Percentiles rank a stretch among this genome's conserved stretches.
These are phyloP conservation scores for Chelonus insularis DNA, from an alignment of 1,140 invertebrate genomes.

Conservation along the genomic window DNA sequence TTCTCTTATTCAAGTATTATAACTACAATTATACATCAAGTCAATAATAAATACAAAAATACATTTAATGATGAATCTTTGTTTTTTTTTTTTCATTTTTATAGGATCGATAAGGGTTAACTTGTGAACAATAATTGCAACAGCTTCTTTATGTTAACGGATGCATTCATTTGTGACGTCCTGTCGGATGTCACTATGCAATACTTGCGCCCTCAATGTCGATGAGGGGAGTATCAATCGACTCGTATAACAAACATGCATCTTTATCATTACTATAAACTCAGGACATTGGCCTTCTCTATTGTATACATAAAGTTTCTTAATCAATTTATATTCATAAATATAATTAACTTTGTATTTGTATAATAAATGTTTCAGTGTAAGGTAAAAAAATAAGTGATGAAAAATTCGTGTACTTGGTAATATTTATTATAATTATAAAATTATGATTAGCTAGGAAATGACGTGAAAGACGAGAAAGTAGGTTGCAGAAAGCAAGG, in stretches of 20 bases:
- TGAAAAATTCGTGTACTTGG: too few species aligned
- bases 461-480: conserved; percentile 41
- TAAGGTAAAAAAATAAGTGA: too few species aligned
- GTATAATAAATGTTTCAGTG: too few species aligned
- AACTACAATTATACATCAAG: not conserved
- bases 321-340: too few species aligned
- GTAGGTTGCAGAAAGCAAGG: conserved; percentile 62
- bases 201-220: conserved; percentile 5
- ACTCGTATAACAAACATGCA: conserved; percentile 10
- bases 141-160: conserved; percentile 27
- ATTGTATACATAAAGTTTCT: too few species aligned
- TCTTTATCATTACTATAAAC: conserved; percentile 35
- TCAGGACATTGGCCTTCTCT: conserved; percentile 55
- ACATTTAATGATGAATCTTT: not conserved
- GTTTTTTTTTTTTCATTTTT: not conserved
- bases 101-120: not conserved
- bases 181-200: conserved; percentile 16
- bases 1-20: not conserved
- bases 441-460: not conserved
- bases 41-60: not conserved
- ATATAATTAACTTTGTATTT: too few species aligned
- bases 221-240: conserved; percentile 12
- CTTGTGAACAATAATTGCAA: not conserved
- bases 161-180: conserved; percentile 27
- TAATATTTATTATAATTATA: not conserved